Evolutionary conservation across 2,113 vertebrate species (phyloP).

Genomic region (Laticauda colubrina): DNA sequence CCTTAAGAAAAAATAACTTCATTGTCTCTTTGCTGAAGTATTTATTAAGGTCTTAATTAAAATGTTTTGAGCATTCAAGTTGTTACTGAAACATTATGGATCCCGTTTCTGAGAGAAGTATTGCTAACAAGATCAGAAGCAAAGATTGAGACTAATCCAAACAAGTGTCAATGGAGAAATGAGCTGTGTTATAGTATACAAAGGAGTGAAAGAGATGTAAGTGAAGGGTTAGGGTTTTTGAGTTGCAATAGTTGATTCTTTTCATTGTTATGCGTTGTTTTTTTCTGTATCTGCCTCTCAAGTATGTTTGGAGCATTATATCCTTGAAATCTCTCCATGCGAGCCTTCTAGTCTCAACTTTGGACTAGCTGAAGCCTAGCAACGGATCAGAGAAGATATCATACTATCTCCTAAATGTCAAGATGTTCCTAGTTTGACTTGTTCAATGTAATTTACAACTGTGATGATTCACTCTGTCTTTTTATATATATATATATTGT

Average conservation of each 20-base stretch:
- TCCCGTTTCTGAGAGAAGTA: not conserved
- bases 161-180: not conserved
- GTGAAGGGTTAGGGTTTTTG: not conserved
- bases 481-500: constrained; percentile 50
- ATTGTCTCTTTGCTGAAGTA: constrained; percentile 29
- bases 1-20: not conserved
- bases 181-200: not conserved
- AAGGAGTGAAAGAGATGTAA: not conserved
- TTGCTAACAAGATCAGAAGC: not conserved
- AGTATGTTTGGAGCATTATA: not conserved
- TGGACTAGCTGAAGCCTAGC: not conserved
- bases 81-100: constrained; percentile 20
- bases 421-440: constrained; percentile 43
- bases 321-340: not conserved
- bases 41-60: constrained; percentile 49
- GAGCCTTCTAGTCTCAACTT: not conserved
- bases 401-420: constrained; percentile 54
- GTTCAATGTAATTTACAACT: constrained; percentile 56
- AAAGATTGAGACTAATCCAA: not conserved
- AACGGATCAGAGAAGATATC: constrained; percentile 44
- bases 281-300: not conserved
- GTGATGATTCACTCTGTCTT: constrained; percentile 50
- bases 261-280: not conserved
- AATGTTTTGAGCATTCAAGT: constrained; percentile 33
- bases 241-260: not conserved